Base-by-base conservation (phyloP, 2,888 invertebrate genomes). In the Sinohyriopsis cumingii region DNA sequence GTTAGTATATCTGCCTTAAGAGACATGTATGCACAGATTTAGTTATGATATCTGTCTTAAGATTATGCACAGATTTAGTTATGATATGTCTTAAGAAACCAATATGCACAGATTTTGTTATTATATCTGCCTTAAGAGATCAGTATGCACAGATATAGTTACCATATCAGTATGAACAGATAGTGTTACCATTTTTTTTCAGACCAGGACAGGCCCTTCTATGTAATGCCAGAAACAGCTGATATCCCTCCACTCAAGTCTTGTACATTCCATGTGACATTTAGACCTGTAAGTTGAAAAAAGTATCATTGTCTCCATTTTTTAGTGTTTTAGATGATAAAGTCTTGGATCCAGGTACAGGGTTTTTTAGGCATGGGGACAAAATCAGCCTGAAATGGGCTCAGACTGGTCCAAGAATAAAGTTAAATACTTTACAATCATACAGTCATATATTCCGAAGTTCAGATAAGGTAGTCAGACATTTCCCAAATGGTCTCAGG, bases 171-270 rank as follows among this genome's bases (percentile, higher is more conserved):
- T 45, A 12, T 12, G 15, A 12, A 45, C 45, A 45, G 45, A 45
- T 45, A 12, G 3, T 15, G 15, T 45, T 45, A 45, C 15, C 15
- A 45, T 54, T 72, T 63, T 67, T 33, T 78, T 81, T 19, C 77
- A 84, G 87, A 79, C 54, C 63, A 78, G 20, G 77, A 77, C 62
- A 84, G 81, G 67, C 78, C 82, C 4, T 89, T 88, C 70, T 82
- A 79, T 63, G 87, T 89, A 33, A 81, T 75, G 22, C 89, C 89
- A 25, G 61, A 72, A 1, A 76, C 76, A 9, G 76, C 86, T 61
- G 90, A 90, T 75, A 85, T 90, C 54, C 86, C 88, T 54, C 86
- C 89, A 6, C 77, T 86, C n/a, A 88, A 87, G 75, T 82, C 89
- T 12, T 83, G 86, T 70, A 81, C 88, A 22, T 89, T 90, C 79